Evolutionary conservation across 1,140 invertebrate genomes (phyloP).

Genomic region (Vanessa atalanta): DNA sequence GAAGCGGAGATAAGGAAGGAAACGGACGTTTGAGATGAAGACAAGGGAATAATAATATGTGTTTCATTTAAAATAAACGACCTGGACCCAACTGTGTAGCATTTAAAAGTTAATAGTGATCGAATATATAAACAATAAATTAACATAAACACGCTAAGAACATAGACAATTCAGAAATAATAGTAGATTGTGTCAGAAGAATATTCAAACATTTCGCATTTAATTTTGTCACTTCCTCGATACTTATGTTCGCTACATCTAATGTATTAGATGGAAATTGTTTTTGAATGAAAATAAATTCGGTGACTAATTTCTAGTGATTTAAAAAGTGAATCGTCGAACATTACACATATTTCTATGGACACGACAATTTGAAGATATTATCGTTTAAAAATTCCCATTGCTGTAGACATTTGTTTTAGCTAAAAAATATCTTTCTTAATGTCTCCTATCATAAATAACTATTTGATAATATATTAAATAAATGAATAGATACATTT

Average conservation of each 20-base stretch:
- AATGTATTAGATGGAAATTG: too few species aligned
- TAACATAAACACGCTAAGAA: not conserved
- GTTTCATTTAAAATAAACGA: conserved; percentile 13
- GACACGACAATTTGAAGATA: not conserved
- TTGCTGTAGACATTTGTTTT: not conserved
- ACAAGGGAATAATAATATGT: conserved; percentile 1
- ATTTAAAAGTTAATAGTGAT: not conserved
- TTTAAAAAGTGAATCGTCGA: too few species aligned
- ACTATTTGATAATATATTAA: not conserved
- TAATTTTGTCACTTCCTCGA: not conserved
- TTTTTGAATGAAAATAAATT: not conserved
- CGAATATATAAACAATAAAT: not conserved
- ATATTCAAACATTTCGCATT: not conserved
- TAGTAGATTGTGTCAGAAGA: not conserved
- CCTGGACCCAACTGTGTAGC: not conserved
- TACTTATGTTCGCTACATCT: too few species aligned
- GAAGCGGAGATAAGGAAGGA: conserved; percentile 22
- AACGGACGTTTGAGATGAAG: conserved; percentile 24
- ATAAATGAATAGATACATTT: too few species aligned
- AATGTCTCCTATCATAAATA: not conserved
- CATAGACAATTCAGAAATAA: not conserved
- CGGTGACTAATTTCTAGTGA: not conserved
- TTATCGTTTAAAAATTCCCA: not conserved
- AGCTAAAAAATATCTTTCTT: not conserved
- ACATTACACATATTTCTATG: too few species aligned